Conservation (phyloP, 2,113 vertebrate genomes). For the Carollia perspicillata region DNA sequence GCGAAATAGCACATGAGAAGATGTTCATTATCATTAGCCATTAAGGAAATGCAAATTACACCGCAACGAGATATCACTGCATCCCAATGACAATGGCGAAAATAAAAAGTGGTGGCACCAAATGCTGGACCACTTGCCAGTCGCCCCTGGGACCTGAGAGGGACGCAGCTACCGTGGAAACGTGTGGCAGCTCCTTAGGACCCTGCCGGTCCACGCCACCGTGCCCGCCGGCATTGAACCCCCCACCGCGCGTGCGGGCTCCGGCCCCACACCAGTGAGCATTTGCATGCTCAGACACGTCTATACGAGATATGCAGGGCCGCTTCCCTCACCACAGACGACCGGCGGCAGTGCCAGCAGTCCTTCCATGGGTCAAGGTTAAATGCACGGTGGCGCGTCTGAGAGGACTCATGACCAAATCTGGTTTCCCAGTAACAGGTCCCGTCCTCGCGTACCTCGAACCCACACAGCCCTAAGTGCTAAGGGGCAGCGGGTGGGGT, state of each 20-base stretch:
- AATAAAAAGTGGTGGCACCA: neutral
- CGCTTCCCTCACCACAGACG: fast-evolving
- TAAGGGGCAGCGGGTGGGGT: too few relatives aligned
- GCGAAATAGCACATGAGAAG: neutral
- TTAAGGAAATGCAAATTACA: neutral
- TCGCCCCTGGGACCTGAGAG: neutral
- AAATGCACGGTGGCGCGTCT: fast-evolving
- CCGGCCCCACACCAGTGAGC: neutral
- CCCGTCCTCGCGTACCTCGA: too few relatives aligned
- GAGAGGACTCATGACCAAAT: too few relatives aligned
- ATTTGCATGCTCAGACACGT: neutral
- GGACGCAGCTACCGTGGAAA: neutral
- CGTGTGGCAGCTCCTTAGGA: neutral
- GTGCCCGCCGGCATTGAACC: neutral
- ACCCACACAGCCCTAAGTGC: too few relatives aligned
- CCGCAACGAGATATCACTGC: neutral
- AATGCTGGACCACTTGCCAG: neutral
- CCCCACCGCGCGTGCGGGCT: fast-evolving
- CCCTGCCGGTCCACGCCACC: neutral
- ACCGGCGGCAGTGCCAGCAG: neutral
- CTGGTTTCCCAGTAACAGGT: too few relatives aligned
- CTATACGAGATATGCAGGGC: fast-evolving
- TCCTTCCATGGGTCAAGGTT: fast-evolving
- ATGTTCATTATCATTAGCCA: neutral
- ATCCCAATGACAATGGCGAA: neutral